Evolutionary conservation across 2,113 vertebrate genomes (phyloP).

Genomic region (Gambusia affinis): DNA sequence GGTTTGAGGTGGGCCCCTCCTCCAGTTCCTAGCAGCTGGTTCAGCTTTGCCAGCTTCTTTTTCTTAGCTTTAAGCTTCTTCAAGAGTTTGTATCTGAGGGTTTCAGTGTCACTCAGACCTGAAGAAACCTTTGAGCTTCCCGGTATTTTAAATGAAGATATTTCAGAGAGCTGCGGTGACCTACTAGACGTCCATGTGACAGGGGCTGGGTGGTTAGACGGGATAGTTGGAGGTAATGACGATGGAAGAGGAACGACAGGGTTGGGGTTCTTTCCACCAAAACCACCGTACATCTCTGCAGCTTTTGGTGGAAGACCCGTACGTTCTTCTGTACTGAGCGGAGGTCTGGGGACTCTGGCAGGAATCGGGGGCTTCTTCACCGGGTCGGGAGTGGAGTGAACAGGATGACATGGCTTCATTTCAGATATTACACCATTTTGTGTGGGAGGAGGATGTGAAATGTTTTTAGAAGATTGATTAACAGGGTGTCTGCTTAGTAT

Average conservation of each 20-base stretch:
- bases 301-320: conserved; percentile 80
- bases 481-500: conserved; percentile 74
- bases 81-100: conserved; percentile 87
- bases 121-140: conserved; percentile 26
- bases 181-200: neutral
- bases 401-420: neutral
- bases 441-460: neutral
- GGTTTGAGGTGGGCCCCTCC: conserved; percentile 66
- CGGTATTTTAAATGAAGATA: conserved; percentile 23
- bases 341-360: conserved; percentile 2
- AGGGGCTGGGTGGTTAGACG: neutral
- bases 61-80: conserved; percentile 93
- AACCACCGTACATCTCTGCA: conserved; percentile 87
- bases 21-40: conserved; percentile 71
- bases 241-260: neutral
- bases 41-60: conserved; percentile 87
- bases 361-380: conserved; percentile 36
- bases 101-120: conserved; percentile 76
- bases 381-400: conserved; percentile 51
- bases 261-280: conserved; percentile 53
- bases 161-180: neutral
- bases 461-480: conserved; percentile 9
- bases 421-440: neutral
- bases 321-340: conserved; percentile 42
- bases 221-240: neutral